Percentiles rank a stretch among this genome's conserved stretches.
Evolutionary conservation across 2,113 vertebrate genomes (phyloP).

Genomic region (Boulengeromyrus knoepffleri): DNA sequence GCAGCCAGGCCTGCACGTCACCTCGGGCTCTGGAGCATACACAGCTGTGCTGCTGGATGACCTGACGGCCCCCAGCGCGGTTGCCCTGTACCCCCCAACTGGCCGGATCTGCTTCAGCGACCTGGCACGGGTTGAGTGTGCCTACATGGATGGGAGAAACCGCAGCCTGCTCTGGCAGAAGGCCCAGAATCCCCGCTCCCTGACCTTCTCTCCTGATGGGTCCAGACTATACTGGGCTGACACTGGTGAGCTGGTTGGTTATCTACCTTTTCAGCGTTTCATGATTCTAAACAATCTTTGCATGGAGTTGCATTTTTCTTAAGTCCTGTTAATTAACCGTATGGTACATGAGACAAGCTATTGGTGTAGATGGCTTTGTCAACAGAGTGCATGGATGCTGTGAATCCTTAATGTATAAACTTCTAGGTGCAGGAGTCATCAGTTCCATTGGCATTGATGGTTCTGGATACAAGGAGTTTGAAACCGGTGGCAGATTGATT

Average conservation of each 20-base stretch:
- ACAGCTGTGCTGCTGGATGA: slow-evolving; percentile 55
- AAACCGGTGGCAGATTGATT: slow-evolving; percentile 48
- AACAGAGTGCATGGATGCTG: not conserved
- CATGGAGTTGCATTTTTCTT: not conserved
- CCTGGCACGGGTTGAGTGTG: slow-evolving; percentile 61
- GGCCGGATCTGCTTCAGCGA: slow-evolving; percentile 72
- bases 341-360: not conserved
- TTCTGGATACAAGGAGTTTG: slow-evolving; percentile 58
- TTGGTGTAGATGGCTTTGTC: not conserved
- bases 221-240: slow-evolving; percentile 80
- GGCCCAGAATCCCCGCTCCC: slow-evolving; percentile 54
- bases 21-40: slow-evolving; percentile 48
- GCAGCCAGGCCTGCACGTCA: slow-evolving; percentile 58
- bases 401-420: not conserved
- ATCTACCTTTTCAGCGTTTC: not conserved
- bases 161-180: slow-evolving; percentile 62
- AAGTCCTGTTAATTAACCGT: not conserved
- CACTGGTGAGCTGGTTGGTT: slow-evolving; percentile 46
- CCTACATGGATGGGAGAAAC: slow-evolving; percentile 68
- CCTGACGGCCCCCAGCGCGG: slow-evolving; percentile 47
- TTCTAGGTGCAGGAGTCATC: slow-evolving; percentile 62
- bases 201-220: slow-evolving; percentile 61
- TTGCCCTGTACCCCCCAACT: slow-evolving; percentile 64
- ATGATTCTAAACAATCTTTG: not conserved
- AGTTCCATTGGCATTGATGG: slow-evolving; percentile 65